Base-by-base conservation (phyloP, 2,888 invertebrate species). In the Cantharis flavilabris region DNA sequence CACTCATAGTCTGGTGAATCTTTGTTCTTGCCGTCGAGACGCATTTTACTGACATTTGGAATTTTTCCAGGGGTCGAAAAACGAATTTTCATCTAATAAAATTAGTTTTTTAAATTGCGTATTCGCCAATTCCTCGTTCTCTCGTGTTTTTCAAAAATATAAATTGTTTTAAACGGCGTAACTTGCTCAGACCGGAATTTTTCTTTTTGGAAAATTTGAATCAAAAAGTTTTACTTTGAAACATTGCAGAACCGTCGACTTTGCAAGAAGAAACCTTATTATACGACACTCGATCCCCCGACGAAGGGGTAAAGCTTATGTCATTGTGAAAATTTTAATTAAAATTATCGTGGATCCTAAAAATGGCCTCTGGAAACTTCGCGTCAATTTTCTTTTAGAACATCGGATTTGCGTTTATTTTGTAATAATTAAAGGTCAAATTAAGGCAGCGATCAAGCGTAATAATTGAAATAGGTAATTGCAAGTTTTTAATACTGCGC, bases 41-140 rank as follows among this genome's bases (percentile, higher is more conserved):
- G 75, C 71, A 75, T 75, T 75, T 71, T 71, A 69, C 69, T 75
- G 72, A 76, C 72, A 70, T 73, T 76, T 76, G 76, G 76, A 76
- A 76, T 73, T 70, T 70, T 76, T 76, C 76, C 76, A 76, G 76
- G 70, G 76, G 76, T 73, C 73, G 71, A 73, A 76, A 73, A 23
- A 63, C 73, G 73, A 67, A 76, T 76, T 70, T 73, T 62, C 72
- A 30, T 62, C 9, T n/a, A 14, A n/a, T n/a, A 49, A 49, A 49
- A 7, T n/a, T 49, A 49, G 49, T 4, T 49, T 49, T 49, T 49
- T 33, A 33, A 33, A 33, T 49, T 49, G 49, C 49, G 33, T n/a
- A n/a, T n/a, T 49, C 7, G 49, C n/a, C 5, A 49, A n/a, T n/a
- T 49, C 3, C 5, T 49, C n/a, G 5, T n/a, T 23, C 23, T 4